Base-by-base conservation (phyloP, 2,888 invertebrate species). In the Phragmatobia fuliginosa region DNA sequence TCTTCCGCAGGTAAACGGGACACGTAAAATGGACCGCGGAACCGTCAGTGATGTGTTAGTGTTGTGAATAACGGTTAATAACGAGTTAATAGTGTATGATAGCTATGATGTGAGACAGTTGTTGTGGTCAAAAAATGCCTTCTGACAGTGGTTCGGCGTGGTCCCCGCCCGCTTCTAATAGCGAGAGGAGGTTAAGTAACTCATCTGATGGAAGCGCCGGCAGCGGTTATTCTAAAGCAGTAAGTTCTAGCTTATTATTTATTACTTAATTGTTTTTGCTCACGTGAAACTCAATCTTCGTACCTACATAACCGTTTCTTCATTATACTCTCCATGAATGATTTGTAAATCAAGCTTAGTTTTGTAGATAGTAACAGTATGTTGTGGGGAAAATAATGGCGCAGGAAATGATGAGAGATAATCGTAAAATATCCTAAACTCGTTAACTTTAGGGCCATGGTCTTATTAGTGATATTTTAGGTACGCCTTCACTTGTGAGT, bases 171-270 rank as follows among this genome's bases (percentile, higher is more conserved):
- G 93, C 94, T 74, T 90, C 91, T 84, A 92, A 89, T 85, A 90
- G 90, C 87, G 95, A 95, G 88, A 89, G 94, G 88, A 92, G 95
- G 77, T 88, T 95, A 82, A 95, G 95, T 88, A 95, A 95, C 91
- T 95, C 95, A 67, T 94, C 94, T 72, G 95, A 95, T 92, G 94
- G 95, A 82, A 94, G 94, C 86, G 94, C 93, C 72, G 91, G 95
- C 84, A 95, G 95, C 87, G 94, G 95, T 66, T 94, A 95, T 80
- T 94, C 95, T 78, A 94, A 94, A 89, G 90, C 95, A 85, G 95
- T 95, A 87, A 94, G 95, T 94, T 76, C 58, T 70, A 67, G 21
- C 41, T 52, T 67, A 63, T 68, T 65, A 73, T 66, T 52, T 66
- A 71, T 66, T 52, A 41, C 65, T 52, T 18, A 59, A 70, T 67